phyloP scores from a whole-genome alignment of 2,888 invertebrate genomes.

The Schizaphis graminum region DNA sequence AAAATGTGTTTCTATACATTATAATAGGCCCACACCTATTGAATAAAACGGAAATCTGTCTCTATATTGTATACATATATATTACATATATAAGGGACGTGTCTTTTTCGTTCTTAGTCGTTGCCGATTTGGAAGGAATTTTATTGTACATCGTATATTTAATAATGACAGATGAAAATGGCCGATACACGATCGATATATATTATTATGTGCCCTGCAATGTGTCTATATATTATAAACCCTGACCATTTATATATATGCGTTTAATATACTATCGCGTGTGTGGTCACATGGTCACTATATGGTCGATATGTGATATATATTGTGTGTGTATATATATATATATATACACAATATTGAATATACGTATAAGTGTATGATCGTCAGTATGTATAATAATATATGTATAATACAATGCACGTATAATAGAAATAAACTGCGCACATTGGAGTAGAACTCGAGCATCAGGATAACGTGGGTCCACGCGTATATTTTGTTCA shows the following conservation, averaged over 20 bases:
- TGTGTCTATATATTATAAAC: neutral
- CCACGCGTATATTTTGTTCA: neutral
- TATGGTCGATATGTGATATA: neutral
- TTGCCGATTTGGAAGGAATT: neutral
- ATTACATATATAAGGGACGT: neutral
- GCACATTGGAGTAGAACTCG: neutral
- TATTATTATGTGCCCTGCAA: neutral
- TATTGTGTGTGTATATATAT: neutral
- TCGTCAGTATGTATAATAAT: neutral
- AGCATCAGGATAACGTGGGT: neutral
- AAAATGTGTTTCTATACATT: neutral
- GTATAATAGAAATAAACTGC: neutral
- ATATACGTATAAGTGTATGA: neutral
- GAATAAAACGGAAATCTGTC: constrained; percentile 17
- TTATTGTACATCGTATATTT: constrained; percentile 6
- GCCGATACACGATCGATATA: constrained; percentile 6
- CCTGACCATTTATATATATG: neutral
- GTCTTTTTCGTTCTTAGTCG: neutral
- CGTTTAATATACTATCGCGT: neutral
- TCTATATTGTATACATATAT: neutral
- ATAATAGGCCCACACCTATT: constrained; percentile 5
- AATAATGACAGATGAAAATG: constrained; percentile 6
- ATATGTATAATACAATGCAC: neutral
- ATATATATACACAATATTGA: too few species aligned
- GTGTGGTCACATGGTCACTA: neutral